Evolutionary conservation across 37 sponge, comb jelly and placozoan species (phyloP), one percentile per base, ranked within the genome.

Genomic region (Bolinopsis microptera): DNA sequence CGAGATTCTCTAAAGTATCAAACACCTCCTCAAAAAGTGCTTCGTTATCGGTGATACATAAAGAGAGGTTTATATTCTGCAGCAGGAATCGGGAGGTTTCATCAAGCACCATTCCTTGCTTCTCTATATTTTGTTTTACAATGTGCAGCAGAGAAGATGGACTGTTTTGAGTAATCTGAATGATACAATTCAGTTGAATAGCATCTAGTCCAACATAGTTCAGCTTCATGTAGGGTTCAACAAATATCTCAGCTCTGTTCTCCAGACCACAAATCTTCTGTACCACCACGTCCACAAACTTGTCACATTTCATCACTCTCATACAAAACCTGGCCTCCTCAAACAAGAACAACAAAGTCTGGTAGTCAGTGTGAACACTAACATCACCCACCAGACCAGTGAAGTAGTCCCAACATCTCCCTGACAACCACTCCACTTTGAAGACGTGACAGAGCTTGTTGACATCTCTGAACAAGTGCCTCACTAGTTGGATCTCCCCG

Each of bases 371-470:
- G 26, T 9, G 21, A 5, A 3, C 21, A 26, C 30, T 26, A 3
- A 70, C 30, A 70, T 26, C 25, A 3, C 25, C 30, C 28, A 26
- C 74, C 3, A 80, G 82, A 35, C 38, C 37, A 30, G 34, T 22
- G 22, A 36, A 80, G 37, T 80, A 80, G 23, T 34, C 38, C 22
- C 21, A 0, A 34, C 82, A 80, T 35, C 30, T 35, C 32, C 23
- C 23, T 30, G 37, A 18, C 35, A 80, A 30, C 82, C 82, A 80
- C 9, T 80, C 82, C 37, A 80, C 82, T 80, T 80, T 33, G 23
- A 80, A 80, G 3, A 30, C 82, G 30, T 36, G 35, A 35, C 37
- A 36, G 22, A 80, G 16, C 30, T 80, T 80, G 37, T 80, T 80
- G 82, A 80, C 38, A 33, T 80, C 82, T 36, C 82, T 24, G 32